Evolutionary conservation across 1,140 invertebrate genomes (phyloP), one percentile per base, ranked within the genome.

Genomic region (Cotesia glomerata): DNA sequence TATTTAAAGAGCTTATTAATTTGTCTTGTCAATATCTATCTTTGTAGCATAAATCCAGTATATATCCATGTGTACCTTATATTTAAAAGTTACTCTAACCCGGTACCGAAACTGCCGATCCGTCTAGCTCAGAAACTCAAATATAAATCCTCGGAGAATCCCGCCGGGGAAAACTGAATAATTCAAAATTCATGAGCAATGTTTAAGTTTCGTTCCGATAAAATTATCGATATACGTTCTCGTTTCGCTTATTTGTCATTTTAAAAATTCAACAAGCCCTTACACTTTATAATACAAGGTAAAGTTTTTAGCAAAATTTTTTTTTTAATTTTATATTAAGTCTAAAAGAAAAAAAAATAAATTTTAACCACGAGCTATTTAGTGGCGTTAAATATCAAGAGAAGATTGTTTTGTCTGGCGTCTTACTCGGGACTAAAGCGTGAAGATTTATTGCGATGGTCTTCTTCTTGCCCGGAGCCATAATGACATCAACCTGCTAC

Each of bases 401-500:
- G 16, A 13, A 26, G 52, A 45, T 54, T 32, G 56, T 32, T 65
- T 67, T 51, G n/a, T 67, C 67, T 72, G 35, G 34, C 32, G 62
- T 39, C 61, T 34, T 32, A n/a, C 49, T 16, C 26, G 61, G 45
- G 16, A 16, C 18, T 18, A 61, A 26, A 26, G 26, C 26, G 26
- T 26, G 26, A 26, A 72, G 71, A 72, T 67, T 67, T 72, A 72
- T 71, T 61, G 65, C 64, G 69, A 59, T 71, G 69, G 62, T 58
- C 49, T 11, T 58, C n/a, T 54, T 65, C 64, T 65, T 65, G 62
- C 70, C 32, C 3, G 35, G 18, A 65, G 71, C 51, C 54, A 72
- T 72, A 72, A 72, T 64, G 63, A 72, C 71, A 67, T 72, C 71
- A 72, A 72, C 71, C 64, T 67, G 71, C 51, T 61, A 67, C 71